Percentiles rank a stretch among this genome's conserved stretches.
phyloP scores from a whole-genome alignment of 2,113 vertebrate genomes.

The Pavo muticus region DNA sequence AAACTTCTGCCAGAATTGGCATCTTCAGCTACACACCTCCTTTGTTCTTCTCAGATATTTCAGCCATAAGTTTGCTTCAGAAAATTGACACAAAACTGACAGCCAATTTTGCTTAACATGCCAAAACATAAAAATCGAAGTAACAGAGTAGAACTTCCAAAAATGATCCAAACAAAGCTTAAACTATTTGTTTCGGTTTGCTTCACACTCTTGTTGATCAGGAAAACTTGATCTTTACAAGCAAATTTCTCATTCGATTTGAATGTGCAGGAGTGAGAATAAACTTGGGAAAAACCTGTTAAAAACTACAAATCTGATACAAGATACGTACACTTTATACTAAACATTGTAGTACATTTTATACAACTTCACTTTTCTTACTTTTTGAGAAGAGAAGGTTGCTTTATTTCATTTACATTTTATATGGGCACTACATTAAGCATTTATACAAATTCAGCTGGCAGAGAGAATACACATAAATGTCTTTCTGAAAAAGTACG shows the following conservation, averaged over 20 bases:
- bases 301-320: neutral
- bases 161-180: neutral
- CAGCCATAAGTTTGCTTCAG: neutral
- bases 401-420: neutral
- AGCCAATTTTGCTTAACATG: neutral
- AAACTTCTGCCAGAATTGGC: neutral
- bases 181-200: neutral
- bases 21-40: neutral
- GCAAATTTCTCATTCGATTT: neutral
- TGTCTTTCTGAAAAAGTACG: neutral
- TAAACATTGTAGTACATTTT: neutral
- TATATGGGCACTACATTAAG: neutral
- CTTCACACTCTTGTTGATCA: neutral
- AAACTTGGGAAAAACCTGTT: neutral
- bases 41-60: neutral
- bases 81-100: neutral
- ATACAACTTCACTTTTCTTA: neutral
- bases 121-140: neutral
- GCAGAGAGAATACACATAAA: neutral
- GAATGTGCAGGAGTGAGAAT: neutral
- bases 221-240: neutral
- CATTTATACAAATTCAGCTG: neutral
- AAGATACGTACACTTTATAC: neutral
- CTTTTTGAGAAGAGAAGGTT: neutral
- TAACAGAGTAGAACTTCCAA: neutral